Base-by-base conservation (phyloP, 2,797 vertebrate genomes). In the Falco berigora region DNA sequence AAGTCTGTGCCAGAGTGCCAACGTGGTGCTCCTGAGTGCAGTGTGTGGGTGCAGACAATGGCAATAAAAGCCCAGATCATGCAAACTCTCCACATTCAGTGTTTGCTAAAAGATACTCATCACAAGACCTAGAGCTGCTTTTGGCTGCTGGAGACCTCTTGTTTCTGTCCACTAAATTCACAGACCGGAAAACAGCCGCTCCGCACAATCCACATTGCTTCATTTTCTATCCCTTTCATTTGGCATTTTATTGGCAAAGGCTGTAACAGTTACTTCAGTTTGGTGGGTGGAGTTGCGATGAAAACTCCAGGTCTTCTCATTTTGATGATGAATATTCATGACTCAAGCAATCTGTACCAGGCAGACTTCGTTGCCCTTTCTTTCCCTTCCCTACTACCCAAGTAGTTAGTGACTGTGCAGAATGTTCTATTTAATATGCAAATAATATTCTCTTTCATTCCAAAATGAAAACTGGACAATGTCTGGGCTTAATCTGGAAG, bases 261-360 rank as follows among this genome's bases (percentile, higher is more conserved):
- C 93, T 95, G 44, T 87, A 95, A 97, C 90, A 96, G 97, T 97
- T 96, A 95, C 95, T 97, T 97, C 95, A 95, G 83, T 95, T 94
- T 90, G 94, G 95, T 96, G 95, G 95, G 96, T 96, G 97, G 97
- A 97, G 96, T 36, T 96, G 95, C 91, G 89, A 87, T 89, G 95
- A 96, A 97, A 96, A 97, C 91, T 97, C 96, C 83, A 90, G 88
- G 91, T 96, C 88, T 95, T 96, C 96, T 95, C 72, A 80, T 96
- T 97, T 86, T 84, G 64, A 56, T 88, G 61, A 96, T 97, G 97
- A 98, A 97, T 98, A 98, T 97, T 98, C 96, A 97, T 96, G 88
- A 96, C 93, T 94, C 91, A 81, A 95, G 94, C 96, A 97, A 97
- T 93, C 96, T 96, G 97, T 92, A 96, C 58, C 78, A 97, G 94